phyloP scores from a whole-genome alignment of 2,888 invertebrate genomes.

The Volucella inflata region DNA sequence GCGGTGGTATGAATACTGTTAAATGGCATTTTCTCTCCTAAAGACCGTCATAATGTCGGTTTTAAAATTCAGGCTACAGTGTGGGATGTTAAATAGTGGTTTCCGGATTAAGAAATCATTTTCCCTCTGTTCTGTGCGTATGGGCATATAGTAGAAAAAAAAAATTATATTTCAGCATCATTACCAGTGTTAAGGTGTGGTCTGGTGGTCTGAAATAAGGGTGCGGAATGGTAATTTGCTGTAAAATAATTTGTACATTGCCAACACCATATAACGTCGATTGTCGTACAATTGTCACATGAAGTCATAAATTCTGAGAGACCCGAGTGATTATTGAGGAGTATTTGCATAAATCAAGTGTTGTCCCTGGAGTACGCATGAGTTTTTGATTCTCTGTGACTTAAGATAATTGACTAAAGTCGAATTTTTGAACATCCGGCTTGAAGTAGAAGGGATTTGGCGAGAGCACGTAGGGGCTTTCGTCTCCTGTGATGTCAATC shows the following conservation, averaged over 20 bases:
- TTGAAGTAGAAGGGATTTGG: no score
- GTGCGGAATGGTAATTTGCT: constrained; percentile 49
- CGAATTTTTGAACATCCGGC: no score
- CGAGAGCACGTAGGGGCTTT: no score
- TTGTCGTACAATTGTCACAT: constrained; percentile 27
- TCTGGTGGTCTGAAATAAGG: constrained; percentile 21
- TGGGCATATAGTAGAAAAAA: constrained; percentile 23
- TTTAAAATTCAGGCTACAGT: neutral
- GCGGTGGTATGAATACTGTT: neutral
- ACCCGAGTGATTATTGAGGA: neutral
- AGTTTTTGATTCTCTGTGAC: no score
- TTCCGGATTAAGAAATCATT: constrained; percentile 52
- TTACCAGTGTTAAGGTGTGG: constrained; percentile 55
- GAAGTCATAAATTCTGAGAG: constrained; percentile 22
- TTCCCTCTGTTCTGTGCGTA: constrained; percentile 15
- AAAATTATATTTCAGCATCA: constrained; percentile 24
- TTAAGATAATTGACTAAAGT: no score
- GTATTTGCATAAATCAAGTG: constrained; percentile 23
- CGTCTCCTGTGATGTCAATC: no score
- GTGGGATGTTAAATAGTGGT: constrained; percentile 35
- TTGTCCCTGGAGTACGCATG: no score
- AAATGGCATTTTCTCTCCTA: constrained; percentile 30
- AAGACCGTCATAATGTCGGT: constrained; percentile 5
- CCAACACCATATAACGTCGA: constrained; percentile 1
- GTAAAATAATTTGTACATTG: constrained; percentile 22